Evolutionary conservation across 2,888 invertebrate species (phyloP).

Genomic region (Diloba caeruleocephala): DNA sequence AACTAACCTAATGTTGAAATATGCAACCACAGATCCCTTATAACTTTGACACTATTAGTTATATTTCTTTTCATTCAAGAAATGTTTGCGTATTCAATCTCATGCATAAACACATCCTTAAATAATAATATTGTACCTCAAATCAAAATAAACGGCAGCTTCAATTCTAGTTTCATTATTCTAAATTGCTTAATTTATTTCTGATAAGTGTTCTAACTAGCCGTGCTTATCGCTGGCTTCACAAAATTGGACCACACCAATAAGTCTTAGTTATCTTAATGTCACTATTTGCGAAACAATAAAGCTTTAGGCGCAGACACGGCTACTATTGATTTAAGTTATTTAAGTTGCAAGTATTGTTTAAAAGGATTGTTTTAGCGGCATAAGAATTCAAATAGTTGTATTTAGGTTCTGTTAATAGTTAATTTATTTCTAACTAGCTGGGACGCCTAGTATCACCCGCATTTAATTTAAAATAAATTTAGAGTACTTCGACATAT

Average conservation of each 20-base stretch:
- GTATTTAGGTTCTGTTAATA: no score
- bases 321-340: constrained; percentile 41
- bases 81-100: no score
- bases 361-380: constrained; percentile 47
- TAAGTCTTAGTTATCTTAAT: constrained; percentile 46
- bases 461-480: no score
- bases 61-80: no score
- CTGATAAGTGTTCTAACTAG: constrained; percentile 19
- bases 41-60: no score
- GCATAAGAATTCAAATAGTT: constrained; percentile 35
- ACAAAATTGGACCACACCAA: constrained; percentile 45
- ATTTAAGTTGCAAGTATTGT: constrained; percentile 29
- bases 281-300: constrained; percentile 51
- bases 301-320: constrained; percentile 51
- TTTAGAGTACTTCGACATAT: no score
- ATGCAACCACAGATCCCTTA: no score
- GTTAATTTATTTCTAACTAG: no score
- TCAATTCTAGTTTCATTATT: background rate
- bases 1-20: no score
- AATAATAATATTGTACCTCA: no score
- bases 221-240: constrained; percentile 40
- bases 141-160: background rate
- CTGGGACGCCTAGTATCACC: no score
- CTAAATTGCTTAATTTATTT: constrained; percentile 24
- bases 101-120: no score